These are phyloP conservation scores for Rhingia campestris DNA, from an alignment of 2,888 invertebrate genomes.

Conservation along the genomic window DNA sequence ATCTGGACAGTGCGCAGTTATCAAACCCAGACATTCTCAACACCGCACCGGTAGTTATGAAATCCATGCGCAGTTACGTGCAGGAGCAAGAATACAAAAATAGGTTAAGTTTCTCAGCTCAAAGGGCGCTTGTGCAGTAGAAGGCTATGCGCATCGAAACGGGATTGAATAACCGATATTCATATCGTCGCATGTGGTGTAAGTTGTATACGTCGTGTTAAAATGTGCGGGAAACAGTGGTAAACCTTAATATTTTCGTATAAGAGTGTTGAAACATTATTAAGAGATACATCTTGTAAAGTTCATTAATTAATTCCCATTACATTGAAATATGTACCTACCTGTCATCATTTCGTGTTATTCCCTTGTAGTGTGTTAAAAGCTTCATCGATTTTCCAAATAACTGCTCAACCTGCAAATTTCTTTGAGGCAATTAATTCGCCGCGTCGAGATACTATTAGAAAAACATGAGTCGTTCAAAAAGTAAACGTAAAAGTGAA, in stretches of 20 bases:
- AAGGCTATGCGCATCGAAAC: conserved; percentile 29
- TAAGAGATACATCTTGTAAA: too few relatives aligned
- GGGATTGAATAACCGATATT: conserved; percentile 2
- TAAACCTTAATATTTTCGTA: too few relatives aligned
- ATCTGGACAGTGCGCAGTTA: neutral
- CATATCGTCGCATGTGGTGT: neutral
- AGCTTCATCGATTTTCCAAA: neutral
- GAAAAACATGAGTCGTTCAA: conserved; percentile 44
- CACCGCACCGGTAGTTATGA: neutral
- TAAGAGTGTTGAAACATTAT: too few relatives aligned
- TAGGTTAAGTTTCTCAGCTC: conserved; percentile 9
- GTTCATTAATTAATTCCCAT: too few relatives aligned
- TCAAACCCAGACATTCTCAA: too few relatives aligned
- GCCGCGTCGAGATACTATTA: neutral
- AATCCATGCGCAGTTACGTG: conserved; percentile 23
- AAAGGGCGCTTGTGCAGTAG: conserved; percentile 37
- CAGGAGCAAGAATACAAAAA: neutral
- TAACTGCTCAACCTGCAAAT: neutral
- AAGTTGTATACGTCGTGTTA: neutral
- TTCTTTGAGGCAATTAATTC: neutral
- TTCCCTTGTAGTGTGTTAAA: neutral
- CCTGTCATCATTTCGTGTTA: neutral
- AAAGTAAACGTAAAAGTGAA: conserved; percentile 38
- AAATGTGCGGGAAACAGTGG: neutral
- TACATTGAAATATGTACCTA: too few relatives aligned